Percentiles rank a stretch among this genome's conserved stretches.
Conservation (phyloP, 2,797 vertebrate species). For the Lagodon rhomboides region DNA sequence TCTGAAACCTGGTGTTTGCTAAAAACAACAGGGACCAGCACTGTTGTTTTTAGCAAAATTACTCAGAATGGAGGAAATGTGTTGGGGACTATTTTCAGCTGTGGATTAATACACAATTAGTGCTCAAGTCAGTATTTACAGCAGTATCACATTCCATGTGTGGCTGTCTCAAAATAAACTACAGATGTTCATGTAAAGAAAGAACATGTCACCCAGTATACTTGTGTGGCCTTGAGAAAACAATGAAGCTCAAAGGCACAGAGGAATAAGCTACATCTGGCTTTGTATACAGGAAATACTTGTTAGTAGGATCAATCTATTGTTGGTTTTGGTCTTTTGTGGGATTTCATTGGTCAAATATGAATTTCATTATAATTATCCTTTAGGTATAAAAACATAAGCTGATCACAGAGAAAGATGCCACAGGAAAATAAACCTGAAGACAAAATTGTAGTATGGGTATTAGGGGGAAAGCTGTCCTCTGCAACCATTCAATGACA, state of each 20-base stretch:
- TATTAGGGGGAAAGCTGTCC: background rate
- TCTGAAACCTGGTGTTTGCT: background rate
- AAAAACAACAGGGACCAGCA: too few relatives aligned
- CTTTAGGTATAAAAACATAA: background rate
- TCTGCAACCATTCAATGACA: conserved; percentile 9
- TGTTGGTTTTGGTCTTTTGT: background rate
- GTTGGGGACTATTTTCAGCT: background rate
- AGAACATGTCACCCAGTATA: background rate
- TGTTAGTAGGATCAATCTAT: background rate
- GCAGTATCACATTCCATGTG: background rate
- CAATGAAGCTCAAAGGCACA: conserved; percentile 1
- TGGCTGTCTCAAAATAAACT: background rate
- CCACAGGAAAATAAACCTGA: conserved; percentile 8
- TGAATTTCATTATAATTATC: background rate
- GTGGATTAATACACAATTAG: background rate
- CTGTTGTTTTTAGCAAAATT: background rate
- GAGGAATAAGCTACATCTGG: background rate
- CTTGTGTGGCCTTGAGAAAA: background rate
- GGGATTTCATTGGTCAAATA: background rate
- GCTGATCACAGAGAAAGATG: background rate
- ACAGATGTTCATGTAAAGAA: background rate
- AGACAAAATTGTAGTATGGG: background rate
- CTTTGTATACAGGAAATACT: background rate
- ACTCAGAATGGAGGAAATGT: background rate
- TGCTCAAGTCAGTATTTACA: background rate